Conservation (phyloP, 2,797 vertebrate genomes). For the Alauda arvensis region DNA sequence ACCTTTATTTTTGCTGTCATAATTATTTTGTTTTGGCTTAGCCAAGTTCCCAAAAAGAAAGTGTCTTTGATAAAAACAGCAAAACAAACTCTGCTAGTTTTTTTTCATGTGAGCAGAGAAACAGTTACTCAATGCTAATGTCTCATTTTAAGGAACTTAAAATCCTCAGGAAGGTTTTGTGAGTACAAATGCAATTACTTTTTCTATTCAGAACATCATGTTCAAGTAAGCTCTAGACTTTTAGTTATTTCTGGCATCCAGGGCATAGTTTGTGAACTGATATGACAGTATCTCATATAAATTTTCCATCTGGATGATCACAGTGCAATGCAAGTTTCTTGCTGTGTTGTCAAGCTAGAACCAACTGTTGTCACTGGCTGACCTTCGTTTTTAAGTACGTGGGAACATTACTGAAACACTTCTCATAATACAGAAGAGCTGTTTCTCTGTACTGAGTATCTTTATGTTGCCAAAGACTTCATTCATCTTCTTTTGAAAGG, state of each 20-base stretch:
- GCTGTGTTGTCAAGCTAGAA: slow-evolving; percentile 51
- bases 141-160: slow-evolving; percentile 12
- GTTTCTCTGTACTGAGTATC: slow-evolving; percentile 25
- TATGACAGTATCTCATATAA: slow-evolving; percentile 50
- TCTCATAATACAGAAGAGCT: slow-evolving; percentile 33
- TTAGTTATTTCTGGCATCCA: slow-evolving; percentile 61
- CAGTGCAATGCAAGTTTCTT: slow-evolving; percentile 55
- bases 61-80: neutral
- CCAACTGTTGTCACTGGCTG: slow-evolving; percentile 70
- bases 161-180: slow-evolving; percentile 11
- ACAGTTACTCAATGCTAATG: slow-evolving; percentile 1
- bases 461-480: slow-evolving; percentile 32
- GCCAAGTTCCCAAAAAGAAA: slow-evolving; percentile 3
- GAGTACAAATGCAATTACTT: slow-evolving; percentile 51
- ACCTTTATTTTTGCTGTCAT: neutral
- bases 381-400: slow-evolving; percentile 70
- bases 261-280: slow-evolving; percentile 58
- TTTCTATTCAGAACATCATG: slow-evolving; percentile 62
- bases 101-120: neutral
- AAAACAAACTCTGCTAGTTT: neutral
- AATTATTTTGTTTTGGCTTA: neutral
- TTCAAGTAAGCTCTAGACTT: slow-evolving; percentile 64
- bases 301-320: slow-evolving; percentile 69
- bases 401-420: slow-evolving; percentile 68
- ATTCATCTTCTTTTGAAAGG: slow-evolving; percentile 38